phyloP scores from a whole-genome alignment of 30 jellyfish, hydroid and myxozoan genomes.

The Sanderia malayensis region DNA sequence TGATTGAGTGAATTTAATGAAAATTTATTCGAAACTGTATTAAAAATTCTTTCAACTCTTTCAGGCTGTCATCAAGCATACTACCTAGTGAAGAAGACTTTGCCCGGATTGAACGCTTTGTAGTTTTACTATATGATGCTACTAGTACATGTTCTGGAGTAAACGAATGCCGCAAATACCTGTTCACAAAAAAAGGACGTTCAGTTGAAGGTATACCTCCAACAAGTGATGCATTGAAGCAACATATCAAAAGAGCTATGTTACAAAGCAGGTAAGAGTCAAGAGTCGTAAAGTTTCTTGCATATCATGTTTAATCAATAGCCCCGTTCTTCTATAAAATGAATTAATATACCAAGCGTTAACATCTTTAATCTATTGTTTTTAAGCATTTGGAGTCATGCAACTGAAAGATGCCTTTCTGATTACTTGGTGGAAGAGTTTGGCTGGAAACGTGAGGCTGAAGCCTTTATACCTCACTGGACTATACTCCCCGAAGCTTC shows the following conservation, averaged over 20 bases:
- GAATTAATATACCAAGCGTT: not conserved
- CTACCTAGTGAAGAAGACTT: slow-evolving; percentile 1
- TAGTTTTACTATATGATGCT: slow-evolving; percentile 17
- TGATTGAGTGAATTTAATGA: not conserved
- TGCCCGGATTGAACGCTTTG: not conserved
- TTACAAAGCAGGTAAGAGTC: slow-evolving; percentile 3
- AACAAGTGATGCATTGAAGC: slow-evolving; percentile 3
- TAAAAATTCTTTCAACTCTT: not conserved
- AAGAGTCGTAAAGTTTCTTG: not conserved
- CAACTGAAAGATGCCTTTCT: slow-evolving; percentile 1
- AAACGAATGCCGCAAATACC: slow-evolving; percentile 1
- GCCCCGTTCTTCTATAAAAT: not conserved
- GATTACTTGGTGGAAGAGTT: not conserved
- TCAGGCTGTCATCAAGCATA: not conserved
- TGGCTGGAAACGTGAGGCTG: slow-evolving; percentile 14
- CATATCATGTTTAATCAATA: not conserved
- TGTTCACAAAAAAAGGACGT: slow-evolving; percentile 11
- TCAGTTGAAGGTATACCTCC: slow-evolving; percentile 5
- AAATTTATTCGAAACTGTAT: not conserved
- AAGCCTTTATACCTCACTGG: not conserved
- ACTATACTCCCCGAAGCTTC: slow-evolving; percentile 17
- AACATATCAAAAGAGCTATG: slow-evolving; percentile 4
- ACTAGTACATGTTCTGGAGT: not conserved
- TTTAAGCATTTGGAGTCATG: not conserved
- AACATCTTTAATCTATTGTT: not conserved